Percentiles rank a stretch among this genome's conserved stretches.
Conservation (phyloP, 2,113 vertebrate species). For the Ceuthmochares aereus region DNA sequence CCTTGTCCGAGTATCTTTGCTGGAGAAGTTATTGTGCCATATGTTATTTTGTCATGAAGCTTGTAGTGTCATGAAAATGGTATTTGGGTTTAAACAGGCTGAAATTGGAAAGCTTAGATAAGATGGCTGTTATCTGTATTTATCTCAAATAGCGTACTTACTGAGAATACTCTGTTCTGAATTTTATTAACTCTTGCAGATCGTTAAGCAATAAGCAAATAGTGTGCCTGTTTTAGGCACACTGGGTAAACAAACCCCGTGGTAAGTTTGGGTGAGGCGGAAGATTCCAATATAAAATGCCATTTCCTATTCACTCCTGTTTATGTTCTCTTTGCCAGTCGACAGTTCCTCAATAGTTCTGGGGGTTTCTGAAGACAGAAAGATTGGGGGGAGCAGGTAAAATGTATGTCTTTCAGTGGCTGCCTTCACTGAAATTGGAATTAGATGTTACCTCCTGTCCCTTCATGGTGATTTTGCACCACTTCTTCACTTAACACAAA, state of each 20-base stretch:
- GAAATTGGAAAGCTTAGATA: slow-evolving; percentile 29
- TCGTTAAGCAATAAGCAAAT: slow-evolving; percentile 66
- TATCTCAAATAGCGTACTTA: not conserved
- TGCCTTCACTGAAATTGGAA: not conserved
- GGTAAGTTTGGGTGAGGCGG: not conserved
- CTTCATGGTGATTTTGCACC: not conserved
- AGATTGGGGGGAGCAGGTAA: not conserved
- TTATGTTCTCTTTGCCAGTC: not conserved
- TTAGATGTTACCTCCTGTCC: not conserved
- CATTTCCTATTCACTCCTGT: not conserved
- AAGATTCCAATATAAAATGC: not conserved
- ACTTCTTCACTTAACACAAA: not conserved
- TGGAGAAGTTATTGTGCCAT: slow-evolving; percentile 28
- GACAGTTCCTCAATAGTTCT: not conserved
- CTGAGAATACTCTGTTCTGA: slow-evolving; percentile 32
- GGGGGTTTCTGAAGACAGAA: not conserved
- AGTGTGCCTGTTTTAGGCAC: not conserved
- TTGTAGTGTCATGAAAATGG: slow-evolving; percentile 47
- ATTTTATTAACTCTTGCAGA: slow-evolving; percentile 43
- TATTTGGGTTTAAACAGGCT: slow-evolving; percentile 55
- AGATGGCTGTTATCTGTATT: not conserved
- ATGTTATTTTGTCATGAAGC: slow-evolving; percentile 51
- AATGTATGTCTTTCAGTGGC: not conserved
- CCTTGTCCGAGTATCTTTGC: slow-evolving; percentile 20
- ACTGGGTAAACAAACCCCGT: not conserved